A percentile compares a stretch with the other conserved stretches of the same genome.
phyloP scores from a whole-genome alignment of 2,797 vertebrate species.

The Sebastes glaucus region DNA sequence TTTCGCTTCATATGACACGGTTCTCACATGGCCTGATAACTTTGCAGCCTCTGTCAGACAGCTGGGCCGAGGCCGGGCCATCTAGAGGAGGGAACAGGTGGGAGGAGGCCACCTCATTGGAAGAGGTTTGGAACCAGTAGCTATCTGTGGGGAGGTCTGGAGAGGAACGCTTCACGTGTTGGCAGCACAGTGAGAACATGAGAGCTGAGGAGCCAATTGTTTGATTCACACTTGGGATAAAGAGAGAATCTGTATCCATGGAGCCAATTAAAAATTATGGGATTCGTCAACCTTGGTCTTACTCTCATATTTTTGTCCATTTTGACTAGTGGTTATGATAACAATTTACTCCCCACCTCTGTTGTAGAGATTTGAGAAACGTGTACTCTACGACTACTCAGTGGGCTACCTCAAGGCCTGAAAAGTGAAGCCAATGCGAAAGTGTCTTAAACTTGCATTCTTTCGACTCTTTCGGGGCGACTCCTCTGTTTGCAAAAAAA shows the following conservation, averaged over 20 bases:
- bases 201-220: constrained; percentile 20
- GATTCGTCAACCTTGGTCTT: not conserved
- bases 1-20: constrained; percentile 61
- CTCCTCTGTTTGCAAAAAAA: no score
- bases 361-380: not conserved
- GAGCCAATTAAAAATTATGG: constrained; percentile 7
- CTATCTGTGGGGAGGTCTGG: constrained; percentile 12
- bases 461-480: no score
- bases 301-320: not conserved
- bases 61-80: constrained; percentile 57
- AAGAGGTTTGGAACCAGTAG: constrained; percentile 36
- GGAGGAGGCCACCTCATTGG: constrained; percentile 46
- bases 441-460: rapidly evolving
- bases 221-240: constrained; percentile 31
- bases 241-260: not conserved
- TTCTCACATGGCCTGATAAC: constrained; percentile 80
- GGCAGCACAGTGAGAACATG: constrained; percentile 19
- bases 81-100: constrained; percentile 74
- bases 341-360: not conserved
- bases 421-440: rapidly evolving
- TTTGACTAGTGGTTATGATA: not conserved
- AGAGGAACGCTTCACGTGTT: constrained; percentile 23
- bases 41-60: constrained; percentile 51
- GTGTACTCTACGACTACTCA: not conserved
- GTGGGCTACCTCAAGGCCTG: rapidly evolving